Evolutionary conservation across 1,140 invertebrate genomes (phyloP), one percentile per base, ranked within the genome.

Genomic region (Bombus ignitus): DNA sequence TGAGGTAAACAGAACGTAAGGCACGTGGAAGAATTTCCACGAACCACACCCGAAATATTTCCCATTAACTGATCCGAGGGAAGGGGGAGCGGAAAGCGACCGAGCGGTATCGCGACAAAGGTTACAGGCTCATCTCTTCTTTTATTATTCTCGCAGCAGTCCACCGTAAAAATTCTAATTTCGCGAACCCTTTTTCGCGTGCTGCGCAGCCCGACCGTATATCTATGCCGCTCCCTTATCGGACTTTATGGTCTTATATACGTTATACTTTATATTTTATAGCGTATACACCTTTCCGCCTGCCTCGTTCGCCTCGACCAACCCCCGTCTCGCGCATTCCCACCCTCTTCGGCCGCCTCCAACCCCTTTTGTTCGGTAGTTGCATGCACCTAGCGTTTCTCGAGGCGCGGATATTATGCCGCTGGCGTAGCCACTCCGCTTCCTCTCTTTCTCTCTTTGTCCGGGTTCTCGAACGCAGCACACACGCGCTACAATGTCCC

Each of bases 191-290:
- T 88, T 87, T 92, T 89, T 88, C 88, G 91, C 83, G 88, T 82
- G 85, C 65, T 70, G 39, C 75, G 72, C 87, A 78, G 77, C 72
- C 72, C 85, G 57, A 32, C 80, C 88, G 88, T 90, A 89, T 90
- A 90, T 85, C 86, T 86, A 88, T 87, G 83, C 79, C 59, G 81
- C 68, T 88, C 80, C 81, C 88, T 90, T 90, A 90, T 90, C 89
- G 80, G 86, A 59, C 89, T 90, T 88, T 88, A 89, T 81, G 88
- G 65, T 88, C 86, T 90, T 90, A 88, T 90, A 86, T 88, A 90
- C 88, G 87, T 90, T 90, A 90, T 88, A 88, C 89, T 90, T 90
- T 86, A 90, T 90, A 90, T 90, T 90, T 90, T 90, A 90, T 90
- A 90, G 89, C 88, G 86, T 86, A 84, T 84, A 90, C 89, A 90